Conservation (phyloP, 2,797 vertebrate species). For the Molossus alvarezi region DNA sequence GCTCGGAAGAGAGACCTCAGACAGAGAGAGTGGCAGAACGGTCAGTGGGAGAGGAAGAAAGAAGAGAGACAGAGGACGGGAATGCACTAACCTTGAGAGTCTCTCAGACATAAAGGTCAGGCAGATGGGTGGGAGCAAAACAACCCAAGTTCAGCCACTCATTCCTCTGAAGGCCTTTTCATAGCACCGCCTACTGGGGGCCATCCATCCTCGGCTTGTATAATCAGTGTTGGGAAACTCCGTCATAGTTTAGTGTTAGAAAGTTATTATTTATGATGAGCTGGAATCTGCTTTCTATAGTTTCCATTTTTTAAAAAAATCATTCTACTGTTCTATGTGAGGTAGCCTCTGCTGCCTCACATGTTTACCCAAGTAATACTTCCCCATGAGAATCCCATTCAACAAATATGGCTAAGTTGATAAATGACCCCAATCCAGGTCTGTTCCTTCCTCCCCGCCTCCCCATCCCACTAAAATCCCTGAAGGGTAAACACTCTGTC, state of each 20-base stretch:
- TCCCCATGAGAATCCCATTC: slow-evolving; percentile 14
- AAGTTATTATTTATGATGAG: slow-evolving; percentile 27
- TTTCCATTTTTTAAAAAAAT: background rate
- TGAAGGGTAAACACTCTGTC: background rate
- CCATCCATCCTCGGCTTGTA: background rate
- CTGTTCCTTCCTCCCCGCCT: background rate
- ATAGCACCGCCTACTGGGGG: background rate
- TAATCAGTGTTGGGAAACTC: background rate
- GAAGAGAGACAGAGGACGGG: background rate
- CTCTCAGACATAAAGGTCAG: background rate
- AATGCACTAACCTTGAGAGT: background rate
- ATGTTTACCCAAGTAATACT: background rate
- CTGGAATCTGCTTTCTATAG: background rate
- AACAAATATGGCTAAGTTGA: background rate
- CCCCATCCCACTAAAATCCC: background rate
- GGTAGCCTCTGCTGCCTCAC: background rate
- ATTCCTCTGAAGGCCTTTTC: background rate
- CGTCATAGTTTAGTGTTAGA: background rate
- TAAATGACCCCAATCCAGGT: background rate
- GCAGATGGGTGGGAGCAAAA: background rate
- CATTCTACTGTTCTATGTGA: background rate
- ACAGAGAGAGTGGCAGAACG: background rate
- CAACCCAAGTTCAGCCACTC: background rate
- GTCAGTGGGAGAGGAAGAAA: slow-evolving; percentile 3
- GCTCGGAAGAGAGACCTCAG: slow-evolving; percentile 25